Evolutionary conservation across 2,113 vertebrate genomes (phyloP).

Genomic region (Corynorhinus townsendii): DNA sequence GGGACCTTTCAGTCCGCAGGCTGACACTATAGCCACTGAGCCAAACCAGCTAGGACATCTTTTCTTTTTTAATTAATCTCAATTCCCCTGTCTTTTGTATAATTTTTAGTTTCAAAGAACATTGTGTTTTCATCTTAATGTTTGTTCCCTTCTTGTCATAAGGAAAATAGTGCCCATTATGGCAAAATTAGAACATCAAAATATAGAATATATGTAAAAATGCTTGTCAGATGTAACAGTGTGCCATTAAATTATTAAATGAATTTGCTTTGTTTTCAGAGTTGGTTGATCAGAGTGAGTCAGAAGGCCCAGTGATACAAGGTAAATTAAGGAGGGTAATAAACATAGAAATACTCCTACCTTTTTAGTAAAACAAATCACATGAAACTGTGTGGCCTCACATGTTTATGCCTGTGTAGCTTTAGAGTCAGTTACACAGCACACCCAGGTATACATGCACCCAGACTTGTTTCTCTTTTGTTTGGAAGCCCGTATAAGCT

Average conservation of each 20-base stretch:
- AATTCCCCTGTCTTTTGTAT: neutral
- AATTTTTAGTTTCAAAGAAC: neutral
- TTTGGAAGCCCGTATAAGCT: neutral
- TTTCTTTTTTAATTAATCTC: neutral
- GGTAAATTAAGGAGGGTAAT: slow-evolving; percentile 61
- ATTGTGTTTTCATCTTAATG: neutral
- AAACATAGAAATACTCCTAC: neutral
- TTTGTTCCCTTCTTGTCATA: neutral
- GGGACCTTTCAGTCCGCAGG: too few species aligned
- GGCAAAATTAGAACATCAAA: neutral
- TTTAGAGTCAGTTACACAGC: neutral
- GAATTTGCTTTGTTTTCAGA: slow-evolving; percentile 72
- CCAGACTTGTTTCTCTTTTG: neutral
- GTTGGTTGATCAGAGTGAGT: slow-evolving; percentile 75
- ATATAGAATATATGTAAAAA: neutral
- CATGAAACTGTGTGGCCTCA: neutral
- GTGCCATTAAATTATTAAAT: neutral
- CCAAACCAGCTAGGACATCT: too few species aligned
- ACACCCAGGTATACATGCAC: rapidly evolving
- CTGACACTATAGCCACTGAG: too few species aligned
- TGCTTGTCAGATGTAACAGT: neutral
- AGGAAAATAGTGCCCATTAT: neutral
- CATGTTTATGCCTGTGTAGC: neutral
- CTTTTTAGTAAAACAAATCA: too few species aligned
- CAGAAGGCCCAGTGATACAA: slow-evolving; percentile 71